Conservation (phyloP, 2,888 invertebrate species). For the Ctena decussata region DNA sequence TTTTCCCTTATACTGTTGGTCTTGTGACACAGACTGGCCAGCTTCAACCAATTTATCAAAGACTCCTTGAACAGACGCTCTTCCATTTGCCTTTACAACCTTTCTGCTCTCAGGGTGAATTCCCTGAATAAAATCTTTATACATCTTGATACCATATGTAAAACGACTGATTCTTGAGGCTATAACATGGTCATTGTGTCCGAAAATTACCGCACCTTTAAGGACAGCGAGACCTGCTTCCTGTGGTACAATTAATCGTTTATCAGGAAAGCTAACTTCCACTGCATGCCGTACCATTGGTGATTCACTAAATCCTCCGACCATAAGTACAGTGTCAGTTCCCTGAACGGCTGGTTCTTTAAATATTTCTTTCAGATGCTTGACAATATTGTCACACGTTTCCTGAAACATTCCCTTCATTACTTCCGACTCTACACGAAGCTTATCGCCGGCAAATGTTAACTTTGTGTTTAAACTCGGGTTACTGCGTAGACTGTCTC, state of each 20-base stretch:
- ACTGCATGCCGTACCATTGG: slow-evolving; percentile 34
- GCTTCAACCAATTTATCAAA: slow-evolving; percentile 42
- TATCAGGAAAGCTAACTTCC: slow-evolving; percentile 5
- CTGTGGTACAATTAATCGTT: slow-evolving; percentile 40
- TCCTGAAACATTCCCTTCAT: slow-evolving; percentile 23
- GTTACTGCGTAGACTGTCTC: background rate
- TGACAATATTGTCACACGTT: slow-evolving; percentile 12
- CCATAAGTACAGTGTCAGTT: slow-evolving; percentile 43
- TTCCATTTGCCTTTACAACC: background rate
- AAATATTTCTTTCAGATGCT: slow-evolving; percentile 28
- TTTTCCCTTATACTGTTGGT: background rate
- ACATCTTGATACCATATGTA: slow-evolving; percentile 40
- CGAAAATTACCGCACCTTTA: slow-evolving; percentile 56
- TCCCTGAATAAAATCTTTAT: background rate
- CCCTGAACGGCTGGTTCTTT: slow-evolving; percentile 11
- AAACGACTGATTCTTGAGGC: slow-evolving; percentile 40
- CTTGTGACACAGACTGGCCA: slow-evolving; percentile 29
- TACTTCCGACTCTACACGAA: slow-evolving; percentile 4
- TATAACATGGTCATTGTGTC: slow-evolving; percentile 38
- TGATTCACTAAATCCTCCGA: slow-evolving; percentile 57
- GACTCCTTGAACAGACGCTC: background rate
- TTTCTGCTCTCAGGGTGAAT: slow-evolving; percentile 15
- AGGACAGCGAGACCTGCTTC: slow-evolving; percentile 51
- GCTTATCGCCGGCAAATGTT: background rate
- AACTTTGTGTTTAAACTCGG: background rate